A percentile compares a stretch with the other conserved stretches of the same genome.
Evolutionary conservation across 2,888 invertebrate genomes (phyloP).

Genomic region (Synergus japonicus): DNA sequence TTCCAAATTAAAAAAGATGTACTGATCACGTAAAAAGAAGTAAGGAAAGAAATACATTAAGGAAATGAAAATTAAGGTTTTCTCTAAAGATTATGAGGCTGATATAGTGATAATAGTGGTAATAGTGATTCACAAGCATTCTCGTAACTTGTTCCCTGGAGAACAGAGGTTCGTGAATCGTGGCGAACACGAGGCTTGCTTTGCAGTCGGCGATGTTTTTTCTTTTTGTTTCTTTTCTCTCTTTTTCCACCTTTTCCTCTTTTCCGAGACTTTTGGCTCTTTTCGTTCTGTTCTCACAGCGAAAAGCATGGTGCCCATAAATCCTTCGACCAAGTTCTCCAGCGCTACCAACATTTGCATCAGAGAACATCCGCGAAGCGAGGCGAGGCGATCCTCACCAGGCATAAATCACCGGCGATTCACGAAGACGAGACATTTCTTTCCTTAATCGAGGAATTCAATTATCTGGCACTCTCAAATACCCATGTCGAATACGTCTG

Average conservation of each 20-base stretch:
- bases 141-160: conserved; percentile 1
- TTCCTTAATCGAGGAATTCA: conserved; percentile 43
- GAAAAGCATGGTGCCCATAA: conserved; percentile 38
- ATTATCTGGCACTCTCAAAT: conserved; percentile 27
- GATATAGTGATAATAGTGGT: not conserved
- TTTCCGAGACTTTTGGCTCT: not conserved
- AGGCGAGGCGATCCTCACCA: conserved; percentile 8
- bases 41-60: no score
- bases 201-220: not conserved
- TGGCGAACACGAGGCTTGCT: not conserved
- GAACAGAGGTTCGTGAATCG: conserved; percentile 4
- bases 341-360: conserved; percentile 44
- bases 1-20: no score
- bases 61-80: no score
- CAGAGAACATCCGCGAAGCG: conserved; percentile 41
- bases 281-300: conserved; percentile 27
- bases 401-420: conserved; percentile 40
- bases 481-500: conserved; percentile 27
- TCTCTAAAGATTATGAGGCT: not conserved
- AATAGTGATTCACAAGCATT: not conserved
- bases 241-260: conserved; percentile 26
- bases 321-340: conserved; percentile 35
- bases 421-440: conserved; percentile 40
- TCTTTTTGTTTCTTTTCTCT: not conserved
- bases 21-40: no score